Percentiles rank a stretch among this genome's conserved stretches.
Conservation (phyloP, 2,888 invertebrate genomes). For the Thymelicus lineola region DNA sequence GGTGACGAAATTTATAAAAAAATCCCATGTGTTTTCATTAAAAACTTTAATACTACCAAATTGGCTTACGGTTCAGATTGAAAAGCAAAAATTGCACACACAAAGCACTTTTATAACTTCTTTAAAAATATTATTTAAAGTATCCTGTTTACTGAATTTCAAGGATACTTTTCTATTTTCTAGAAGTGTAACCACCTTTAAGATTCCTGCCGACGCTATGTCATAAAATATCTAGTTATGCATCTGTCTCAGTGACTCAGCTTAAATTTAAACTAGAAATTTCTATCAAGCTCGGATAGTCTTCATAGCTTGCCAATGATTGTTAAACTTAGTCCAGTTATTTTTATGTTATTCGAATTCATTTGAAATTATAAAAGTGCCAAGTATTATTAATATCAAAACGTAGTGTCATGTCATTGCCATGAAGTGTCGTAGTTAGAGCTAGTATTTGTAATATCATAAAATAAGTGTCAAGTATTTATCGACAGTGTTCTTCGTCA, state of each 20-base stretch:
- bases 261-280: too few species aligned
- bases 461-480: not conserved
- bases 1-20: too few species aligned
- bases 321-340: too few species aligned
- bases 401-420: not conserved
- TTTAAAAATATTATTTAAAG: not conserved
- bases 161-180: too few species aligned
- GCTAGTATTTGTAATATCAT: not conserved
- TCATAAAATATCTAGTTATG: too few species aligned
- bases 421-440: not conserved
- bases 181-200: too few species aligned
- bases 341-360: not conserved
- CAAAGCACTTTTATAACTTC: conserved; percentile 19
- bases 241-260: too few species aligned
- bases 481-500: not conserved
- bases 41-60: not conserved
- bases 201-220: too few species aligned
- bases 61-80: not conserved
- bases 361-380: conserved; percentile 6
- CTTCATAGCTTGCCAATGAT: not conserved
- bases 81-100: conserved; percentile 16
- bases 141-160: too few species aligned
- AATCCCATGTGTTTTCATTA: too few species aligned
- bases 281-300: too few species aligned
- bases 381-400: not conserved